phyloP scores from a whole-genome alignment of 30 jellyfish, hydroid and myxozoan genomes.

The Morbakka virulenta region DNA sequence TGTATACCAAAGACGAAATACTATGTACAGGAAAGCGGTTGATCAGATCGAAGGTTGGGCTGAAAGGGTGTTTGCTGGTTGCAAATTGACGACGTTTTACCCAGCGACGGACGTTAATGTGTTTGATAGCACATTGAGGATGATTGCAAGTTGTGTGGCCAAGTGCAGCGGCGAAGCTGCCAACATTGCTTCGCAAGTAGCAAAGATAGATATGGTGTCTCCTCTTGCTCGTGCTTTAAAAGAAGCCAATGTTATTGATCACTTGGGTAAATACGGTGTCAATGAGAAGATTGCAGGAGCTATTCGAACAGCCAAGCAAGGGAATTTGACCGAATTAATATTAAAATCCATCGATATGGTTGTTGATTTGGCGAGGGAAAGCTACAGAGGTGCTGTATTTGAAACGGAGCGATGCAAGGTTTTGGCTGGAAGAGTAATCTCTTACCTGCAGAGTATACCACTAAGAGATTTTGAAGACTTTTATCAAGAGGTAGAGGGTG shows the following conservation, averaged over 20 bases:
- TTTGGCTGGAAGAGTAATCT: background rate
- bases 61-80: conserved; percentile 48
- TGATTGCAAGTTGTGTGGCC: conserved; percentile 54
- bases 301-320: conserved; percentile 62
- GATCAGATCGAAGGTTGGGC: conserved; percentile 8
- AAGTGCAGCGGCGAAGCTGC: conserved; percentile 17
- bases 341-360: conserved; percentile 21
- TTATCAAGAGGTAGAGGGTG: conserved; percentile 63
- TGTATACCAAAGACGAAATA: conserved; percentile 30
- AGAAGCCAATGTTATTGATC: conserved; percentile 67
- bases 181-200: conserved; percentile 25
- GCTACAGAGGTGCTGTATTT: background rate
- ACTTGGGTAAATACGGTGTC: conserved; percentile 76
- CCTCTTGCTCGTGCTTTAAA: conserved; percentile 82
- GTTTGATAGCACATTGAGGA: conserved; percentile 26
- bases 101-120: too few species aligned
- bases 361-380: background rate
- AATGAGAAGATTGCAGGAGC: conserved; percentile 35
- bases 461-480: conserved; percentile 75
- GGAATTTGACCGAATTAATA: conserved; percentile 56
- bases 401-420: background rate
- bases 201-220: conserved; percentile 66
- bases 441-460: conserved; percentile 65
- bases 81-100: conserved; percentile 56
- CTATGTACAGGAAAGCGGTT: conserved; percentile 1